Evolutionary conservation across 2,797 vertebrate species (phyloP).

Genomic region (Callimico goeldii): DNA sequence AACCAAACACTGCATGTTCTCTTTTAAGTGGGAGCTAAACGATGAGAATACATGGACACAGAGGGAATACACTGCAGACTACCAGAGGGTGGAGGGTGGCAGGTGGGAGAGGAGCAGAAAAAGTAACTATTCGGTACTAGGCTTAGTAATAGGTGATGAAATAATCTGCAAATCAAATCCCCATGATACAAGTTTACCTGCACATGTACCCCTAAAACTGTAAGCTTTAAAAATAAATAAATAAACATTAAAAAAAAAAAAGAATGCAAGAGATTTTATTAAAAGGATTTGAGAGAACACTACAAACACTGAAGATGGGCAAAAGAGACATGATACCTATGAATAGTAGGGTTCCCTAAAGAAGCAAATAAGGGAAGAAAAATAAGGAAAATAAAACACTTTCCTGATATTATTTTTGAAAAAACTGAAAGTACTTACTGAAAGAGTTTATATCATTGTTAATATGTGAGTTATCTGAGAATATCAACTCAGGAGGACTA

Average conservation of each 20-base stretch:
- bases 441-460: neutral
- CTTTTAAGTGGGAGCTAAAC: neutral
- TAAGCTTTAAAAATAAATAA: neutral
- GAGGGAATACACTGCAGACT: neutral
- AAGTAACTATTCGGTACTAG: neutral
- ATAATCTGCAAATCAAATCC: neutral
- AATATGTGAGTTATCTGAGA: neutral
- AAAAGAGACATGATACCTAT: neutral
- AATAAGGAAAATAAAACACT: neutral
- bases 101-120: neutral
- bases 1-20: neutral
- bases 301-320: neutral
- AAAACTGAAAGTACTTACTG: neutral
- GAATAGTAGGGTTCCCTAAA: neutral
- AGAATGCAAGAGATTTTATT: neutral
- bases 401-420: neutral
- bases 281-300: neutral
- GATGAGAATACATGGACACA: neutral
- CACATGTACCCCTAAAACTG: neutral
- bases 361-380: neutral
- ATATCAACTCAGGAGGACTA: neutral
- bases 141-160: neutral
- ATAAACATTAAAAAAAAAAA: neutral
- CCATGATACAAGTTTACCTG: neutral
- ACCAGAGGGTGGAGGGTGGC: neutral